A percentile compares a stretch with the other conserved stretches of the same genome.
These are phyloP conservation scores for Hippocampus mohnikei DNA, from an alignment of 2,113 vertebrate species.

Conservation along the genomic window DNA sequence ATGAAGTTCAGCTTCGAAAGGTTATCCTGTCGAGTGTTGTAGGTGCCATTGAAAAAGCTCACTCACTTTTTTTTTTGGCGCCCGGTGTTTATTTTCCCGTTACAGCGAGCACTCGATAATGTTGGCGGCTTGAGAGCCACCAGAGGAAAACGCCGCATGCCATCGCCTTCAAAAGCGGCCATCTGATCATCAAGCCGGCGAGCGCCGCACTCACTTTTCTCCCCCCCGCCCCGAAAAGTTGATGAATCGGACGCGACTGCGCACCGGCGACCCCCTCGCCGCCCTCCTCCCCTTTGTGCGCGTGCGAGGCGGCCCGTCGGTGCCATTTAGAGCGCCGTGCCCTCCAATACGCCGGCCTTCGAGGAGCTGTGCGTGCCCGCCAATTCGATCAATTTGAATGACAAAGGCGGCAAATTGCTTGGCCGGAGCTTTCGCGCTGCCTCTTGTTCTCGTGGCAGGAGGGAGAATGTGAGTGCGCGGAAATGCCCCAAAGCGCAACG, in stretches of 20 bases:
- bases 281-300: slow-evolving; percentile 30
- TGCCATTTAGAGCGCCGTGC: slow-evolving; percentile 33
- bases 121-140: slow-evolving; percentile 10
- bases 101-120: slow-evolving; percentile 22
- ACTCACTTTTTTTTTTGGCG: too few species aligned
- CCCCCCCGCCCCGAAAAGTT: slow-evolving; percentile 51
- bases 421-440: background rate
- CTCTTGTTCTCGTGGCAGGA: background rate
- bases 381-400: slow-evolving; percentile 35
- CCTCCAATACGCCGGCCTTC: slow-evolving; percentile 36
- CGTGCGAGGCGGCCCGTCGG: slow-evolving; percentile 28
- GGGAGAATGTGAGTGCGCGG: background rate
- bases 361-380: slow-evolving; percentile 28
- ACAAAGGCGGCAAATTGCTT: slow-evolving; percentile 23
- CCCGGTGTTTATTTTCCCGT: slow-evolving; percentile 10
- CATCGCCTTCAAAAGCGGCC: slow-evolving; percentile 51
- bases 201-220: slow-evolving; percentile 53
- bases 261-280: slow-evolving; percentile 30
- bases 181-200: slow-evolving; percentile 64
- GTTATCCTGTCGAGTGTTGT: background rate
- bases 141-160: slow-evolving; percentile 49
- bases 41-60: background rate
- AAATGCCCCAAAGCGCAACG: background rate
- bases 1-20: background rate
- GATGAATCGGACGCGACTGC: slow-evolving; percentile 61